phyloP scores from a whole-genome alignment of 2,888 invertebrate genomes.

The Crossocerus cetratus region DNA sequence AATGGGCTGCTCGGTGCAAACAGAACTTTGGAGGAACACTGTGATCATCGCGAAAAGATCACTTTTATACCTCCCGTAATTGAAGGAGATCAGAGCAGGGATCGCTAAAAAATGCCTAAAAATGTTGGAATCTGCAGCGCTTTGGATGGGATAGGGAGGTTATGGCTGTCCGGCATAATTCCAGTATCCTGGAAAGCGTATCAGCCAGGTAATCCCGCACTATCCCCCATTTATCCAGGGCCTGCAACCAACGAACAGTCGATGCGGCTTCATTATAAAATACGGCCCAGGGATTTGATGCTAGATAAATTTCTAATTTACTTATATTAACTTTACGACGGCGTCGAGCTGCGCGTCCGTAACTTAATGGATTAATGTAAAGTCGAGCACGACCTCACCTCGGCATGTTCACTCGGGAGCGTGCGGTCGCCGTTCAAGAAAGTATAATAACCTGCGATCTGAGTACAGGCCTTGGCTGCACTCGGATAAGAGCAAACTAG shows the following conservation, averaged over 20 bases:
- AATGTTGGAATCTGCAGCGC: too few species aligned
- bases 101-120: too few species aligned
- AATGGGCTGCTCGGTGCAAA: too few species aligned
- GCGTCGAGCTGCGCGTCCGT: slow-evolving; percentile 14
- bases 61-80: too few species aligned
- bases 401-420: slow-evolving; percentile 30
- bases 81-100: too few species aligned
- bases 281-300: slow-evolving; percentile 30
- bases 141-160: too few species aligned
- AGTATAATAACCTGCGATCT: slow-evolving; percentile 33
- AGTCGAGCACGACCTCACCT: slow-evolving; percentile 21
- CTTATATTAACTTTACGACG: slow-evolving; percentile 45
- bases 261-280: slow-evolving; percentile 27
- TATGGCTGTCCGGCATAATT: too few species aligned
- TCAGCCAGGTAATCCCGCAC: too few species aligned
- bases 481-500: slow-evolving; percentile 40
- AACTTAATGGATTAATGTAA: slow-evolving; percentile 47
- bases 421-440: slow-evolving; percentile 24
- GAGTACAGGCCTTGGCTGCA: slow-evolving; percentile 6
- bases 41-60: too few species aligned
- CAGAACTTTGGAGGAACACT: too few species aligned
- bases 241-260: neutral
- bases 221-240: too few species aligned
- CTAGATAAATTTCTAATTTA: slow-evolving; percentile 53
- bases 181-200: too few species aligned